Evolutionary conservation across 1,140 invertebrate genomes (phyloP).

Genomic region (Ceratina japonica): DNA sequence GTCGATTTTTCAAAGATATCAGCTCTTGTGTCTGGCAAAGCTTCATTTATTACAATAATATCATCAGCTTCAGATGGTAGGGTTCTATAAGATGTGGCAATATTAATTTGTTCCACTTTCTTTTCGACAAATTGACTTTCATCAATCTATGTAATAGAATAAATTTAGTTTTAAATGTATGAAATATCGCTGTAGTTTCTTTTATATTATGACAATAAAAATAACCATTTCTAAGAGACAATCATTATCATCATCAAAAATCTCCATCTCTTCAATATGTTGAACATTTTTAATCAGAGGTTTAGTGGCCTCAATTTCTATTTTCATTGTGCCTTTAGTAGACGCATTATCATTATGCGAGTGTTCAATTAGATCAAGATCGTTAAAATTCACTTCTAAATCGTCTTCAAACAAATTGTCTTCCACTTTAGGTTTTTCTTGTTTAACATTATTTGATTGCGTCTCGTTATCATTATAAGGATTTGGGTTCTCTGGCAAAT

Average conservation of each 20-base stretch:
- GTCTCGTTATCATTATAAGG: constrained; percentile 70
- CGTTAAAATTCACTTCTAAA: constrained; percentile 67
- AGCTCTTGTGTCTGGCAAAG: too few relatives aligned
- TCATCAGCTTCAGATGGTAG: constrained; percentile 13
- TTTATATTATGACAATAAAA: background rate
- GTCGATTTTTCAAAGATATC: constrained; percentile 7
- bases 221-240: constrained; percentile 52
- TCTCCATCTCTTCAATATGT: constrained; percentile 5
- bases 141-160: constrained; percentile 15
- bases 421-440: background rate
- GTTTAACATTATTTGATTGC: constrained; percentile 26
- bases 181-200: background rate
- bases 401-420: constrained; percentile 64
- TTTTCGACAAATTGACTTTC: constrained; percentile 11
- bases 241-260: constrained; percentile 44
- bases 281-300: background rate
- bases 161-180: background rate
- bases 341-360: constrained; percentile 17
- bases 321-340: background rate
- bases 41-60: too few relatives aligned
- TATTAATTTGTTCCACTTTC: background rate
- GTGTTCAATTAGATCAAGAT: constrained; percentile 59
- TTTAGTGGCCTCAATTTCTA: background rate
- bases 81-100: background rate
- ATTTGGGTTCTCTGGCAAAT: constrained; percentile 78